A percentile compares a stretch with the other conserved stretches of the same genome.
Conservation (phyloP, 2,797 vertebrate genomes). For the Gymnothorax reevesii region DNA sequence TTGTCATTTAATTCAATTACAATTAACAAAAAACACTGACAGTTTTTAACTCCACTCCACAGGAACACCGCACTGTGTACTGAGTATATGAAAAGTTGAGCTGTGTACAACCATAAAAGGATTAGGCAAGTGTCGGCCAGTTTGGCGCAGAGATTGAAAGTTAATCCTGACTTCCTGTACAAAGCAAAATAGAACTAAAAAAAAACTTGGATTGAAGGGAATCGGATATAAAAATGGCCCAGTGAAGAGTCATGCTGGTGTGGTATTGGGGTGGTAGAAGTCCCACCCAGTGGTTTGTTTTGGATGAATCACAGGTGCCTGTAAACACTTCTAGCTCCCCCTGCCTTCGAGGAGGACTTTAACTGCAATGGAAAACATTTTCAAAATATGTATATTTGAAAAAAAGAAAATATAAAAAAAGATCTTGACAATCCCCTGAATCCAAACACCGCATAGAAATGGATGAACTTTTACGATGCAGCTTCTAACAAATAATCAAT, state of each 20-base stretch:
- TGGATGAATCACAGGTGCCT: constrained; percentile 78
- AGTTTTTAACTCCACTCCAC: constrained; percentile 1
- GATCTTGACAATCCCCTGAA: constrained; percentile 70
- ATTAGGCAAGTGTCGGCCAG: constrained; percentile 22
- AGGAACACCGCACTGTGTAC: neutral
- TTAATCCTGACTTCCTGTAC: neutral
- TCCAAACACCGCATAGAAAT: constrained; percentile 60
- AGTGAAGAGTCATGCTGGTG: constrained; percentile 49
- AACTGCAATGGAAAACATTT: constrained; percentile 36
- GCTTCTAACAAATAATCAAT: constrained; percentile 74
- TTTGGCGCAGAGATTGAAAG: constrained; percentile 19
- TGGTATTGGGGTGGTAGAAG: constrained; percentile 53
- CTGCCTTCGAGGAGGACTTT: constrained; percentile 63
- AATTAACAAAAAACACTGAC: neutral
- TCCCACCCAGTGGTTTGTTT: constrained; percentile 58
- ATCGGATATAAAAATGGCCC: constrained; percentile 13
- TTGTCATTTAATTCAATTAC: neutral
- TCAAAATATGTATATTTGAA: constrained; percentile 52
- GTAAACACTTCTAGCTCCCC: constrained; percentile 59
- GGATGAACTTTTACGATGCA: constrained; percentile 70
- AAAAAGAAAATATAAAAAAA: constrained; percentile 35
- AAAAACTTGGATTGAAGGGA: constrained; percentile 4
- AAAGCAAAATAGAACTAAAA: neutral
- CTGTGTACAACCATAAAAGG: constrained; percentile 21
- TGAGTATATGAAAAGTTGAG: constrained; percentile 17